Evolutionary conservation across 2,797 vertebrate species (phyloP).

Genomic region (Coregonus ussuriensis): DNA sequence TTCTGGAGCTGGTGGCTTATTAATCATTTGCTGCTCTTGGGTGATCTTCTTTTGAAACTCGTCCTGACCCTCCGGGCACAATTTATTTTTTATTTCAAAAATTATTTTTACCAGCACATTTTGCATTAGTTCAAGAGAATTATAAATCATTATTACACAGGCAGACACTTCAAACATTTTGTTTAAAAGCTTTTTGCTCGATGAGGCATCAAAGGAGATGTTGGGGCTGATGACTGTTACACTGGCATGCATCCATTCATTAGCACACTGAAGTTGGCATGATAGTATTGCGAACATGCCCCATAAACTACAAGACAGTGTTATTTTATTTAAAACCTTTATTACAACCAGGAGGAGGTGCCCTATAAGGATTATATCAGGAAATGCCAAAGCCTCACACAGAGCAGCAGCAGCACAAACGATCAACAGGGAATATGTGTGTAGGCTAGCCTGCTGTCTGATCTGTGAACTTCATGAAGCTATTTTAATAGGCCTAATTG

Average conservation of each 20-base stretch:
- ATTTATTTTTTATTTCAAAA: slow-evolving; percentile 88
- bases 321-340: slow-evolving; percentile 60
- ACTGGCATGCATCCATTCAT: slow-evolving; percentile 81
- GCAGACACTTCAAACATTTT: slow-evolving; percentile 95
- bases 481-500: neutral
- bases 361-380: slow-evolving; percentile 48
- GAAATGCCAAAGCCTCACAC: slow-evolving; percentile 44
- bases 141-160: slow-evolving; percentile 96
- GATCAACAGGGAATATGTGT: slow-evolving; percentile 9
- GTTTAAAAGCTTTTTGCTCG: slow-evolving; percentile 83
- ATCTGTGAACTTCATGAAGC: neutral
- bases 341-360: slow-evolving; percentile 57
- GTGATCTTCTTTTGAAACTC: slow-evolving; percentile 95
- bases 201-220: slow-evolving; percentile 89
- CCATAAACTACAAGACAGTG: slow-evolving; percentile 60
- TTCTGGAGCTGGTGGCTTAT: slow-evolving; percentile 87
- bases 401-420: neutral
- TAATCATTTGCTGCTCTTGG: slow-evolving; percentile 92
- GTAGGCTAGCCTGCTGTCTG: neutral
- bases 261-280: slow-evolving; percentile 78
- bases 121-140: slow-evolving; percentile 96
- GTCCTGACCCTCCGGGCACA: slow-evolving; percentile 93
- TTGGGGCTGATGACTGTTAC: slow-evolving; percentile 85
- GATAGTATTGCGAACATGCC: slow-evolving; percentile 71
- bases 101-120: slow-evolving; percentile 90